Evolutionary conservation across 2,113 vertebrate species (phyloP), one percentile per base, ranked within the genome.

Genomic region (Dasypus novemcinctus): DNA sequence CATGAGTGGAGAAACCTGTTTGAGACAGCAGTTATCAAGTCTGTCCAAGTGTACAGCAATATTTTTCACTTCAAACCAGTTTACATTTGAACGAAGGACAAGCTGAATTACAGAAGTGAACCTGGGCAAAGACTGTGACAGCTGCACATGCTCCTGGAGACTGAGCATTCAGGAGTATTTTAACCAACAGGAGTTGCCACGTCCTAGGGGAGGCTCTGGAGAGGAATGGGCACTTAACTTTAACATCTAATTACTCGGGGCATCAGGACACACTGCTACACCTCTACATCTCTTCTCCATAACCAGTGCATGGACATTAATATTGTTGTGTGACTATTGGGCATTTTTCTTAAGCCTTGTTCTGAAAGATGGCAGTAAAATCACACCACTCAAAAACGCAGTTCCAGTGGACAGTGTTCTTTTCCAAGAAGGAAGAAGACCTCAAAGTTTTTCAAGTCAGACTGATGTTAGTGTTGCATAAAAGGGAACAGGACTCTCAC

Each of bases 401-500:
- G 4, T 27, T 23, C 54, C 93, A 94, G 74, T 83, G 43, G 85
- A 36, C 2, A 21, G 74, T 85, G 82, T 85, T 75, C 69, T 13
- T 68, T 90, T 96, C 75, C 54, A 41, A 49, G 18, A 94, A 27
- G 87, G 14, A 93, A 33, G 69, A 95, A 94, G 46, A 38, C 96
- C 71, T 87, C n/a, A 46, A 68, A 25, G 80, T 94, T 96, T 63
- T 91, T n/a, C 49, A 80, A 43, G 76, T 93, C 80, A 57, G 87
- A 93, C 78, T 57, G 64, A 41, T 72, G 66, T 66, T 57, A 92
- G 79, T 89, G 74, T 80, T 64, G 95, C 76, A 49, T 91, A 95
- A 97, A 98, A 61, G 90, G 87, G 63, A 88, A 31, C 59, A 87
- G 96, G 94, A 74, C 54, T 95, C 46, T 79, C 81, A 59, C 90